Base-by-base conservation (phyloP, 1,140 invertebrate genomes). In the Drosophila bifasciata region DNA sequence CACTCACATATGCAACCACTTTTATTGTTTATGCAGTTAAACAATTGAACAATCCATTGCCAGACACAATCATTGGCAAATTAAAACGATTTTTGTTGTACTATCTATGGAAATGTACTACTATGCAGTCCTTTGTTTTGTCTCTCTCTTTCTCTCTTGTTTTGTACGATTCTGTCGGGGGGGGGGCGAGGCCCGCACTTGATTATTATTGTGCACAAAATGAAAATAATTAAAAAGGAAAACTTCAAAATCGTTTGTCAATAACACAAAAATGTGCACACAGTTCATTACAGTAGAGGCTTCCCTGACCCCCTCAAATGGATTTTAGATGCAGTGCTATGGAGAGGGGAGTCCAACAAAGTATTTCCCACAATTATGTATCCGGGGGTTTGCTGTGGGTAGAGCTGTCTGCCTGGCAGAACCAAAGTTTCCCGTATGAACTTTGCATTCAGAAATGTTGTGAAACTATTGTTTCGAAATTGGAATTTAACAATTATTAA, bases 11-110 rank as follows among this genome's bases (percentile, higher is more conserved):
- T 58, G 39, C 15, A 7, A 52, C 32, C 49, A 52, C 46, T 62
- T 79, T 56, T 62, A 69, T 63, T 50, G 52, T 74, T 68, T 73
- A 57, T 63, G 45, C 50, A 77, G 57, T 73, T 73, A 77, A 81
- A 77, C 59, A 76, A 81, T 77, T 74, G 56, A 56, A 56, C 49
- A 50, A 40, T 51, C 63, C 63, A 15, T 43, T 43, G 40, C n/a
- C 66, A 41, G 67, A 63, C 79, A 73, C 79, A 63, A 49, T 68
- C 25, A 77, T 59, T 64, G 52, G 46, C 51, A 43, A 64, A 63
- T 72, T 61, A 55, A 72, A 77, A 68, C 50, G 66, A 56, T 68
- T 69, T 68, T 69, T 68, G 32, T n/a, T n/a, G n/a, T n/a, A n/a
- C n/a, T 36, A 36, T 45, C 6, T 64, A 69, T 39, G 56, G 32